Evolutionary conservation across 2,797 vertebrate genomes (phyloP).

Genomic region (Poeciliopsis gracilis): DNA sequence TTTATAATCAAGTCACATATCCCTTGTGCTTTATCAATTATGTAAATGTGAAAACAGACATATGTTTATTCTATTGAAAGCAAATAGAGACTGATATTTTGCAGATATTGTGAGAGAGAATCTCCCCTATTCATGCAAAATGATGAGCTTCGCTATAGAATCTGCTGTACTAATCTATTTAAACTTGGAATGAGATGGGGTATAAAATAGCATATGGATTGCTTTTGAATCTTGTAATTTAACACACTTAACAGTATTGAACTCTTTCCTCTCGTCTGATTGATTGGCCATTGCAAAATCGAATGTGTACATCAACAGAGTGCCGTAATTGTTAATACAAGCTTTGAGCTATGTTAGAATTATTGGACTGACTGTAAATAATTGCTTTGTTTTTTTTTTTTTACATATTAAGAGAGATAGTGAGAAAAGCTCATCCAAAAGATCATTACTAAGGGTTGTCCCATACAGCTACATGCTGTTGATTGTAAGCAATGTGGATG

Average conservation of each 20-base stretch:
- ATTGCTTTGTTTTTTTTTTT: neutral
- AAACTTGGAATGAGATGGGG: neutral
- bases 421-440: neutral
- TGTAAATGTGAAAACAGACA: neutral
- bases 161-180: neutral
- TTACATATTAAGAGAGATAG: neutral
- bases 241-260: neutral
- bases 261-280: neutral
- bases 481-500: neutral
- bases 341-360: neutral
- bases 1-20: neutral
- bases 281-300: neutral
- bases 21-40: neutral
- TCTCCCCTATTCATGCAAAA: neutral
- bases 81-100: neutral
- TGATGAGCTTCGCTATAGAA: neutral
- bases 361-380: neutral
- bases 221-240: slow-evolving; percentile 7
- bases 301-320: neutral
- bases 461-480: neutral
- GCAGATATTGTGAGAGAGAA: neutral
- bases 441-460: neutral
- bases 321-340: neutral
- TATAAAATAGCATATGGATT: slow-evolving; percentile 5
- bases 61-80: neutral